Percentiles rank a stretch among this genome's conserved stretches.
Evolutionary conservation across 2,797 vertebrate species (phyloP).

Genomic region (Dicrostonyx torquatus): DNA sequence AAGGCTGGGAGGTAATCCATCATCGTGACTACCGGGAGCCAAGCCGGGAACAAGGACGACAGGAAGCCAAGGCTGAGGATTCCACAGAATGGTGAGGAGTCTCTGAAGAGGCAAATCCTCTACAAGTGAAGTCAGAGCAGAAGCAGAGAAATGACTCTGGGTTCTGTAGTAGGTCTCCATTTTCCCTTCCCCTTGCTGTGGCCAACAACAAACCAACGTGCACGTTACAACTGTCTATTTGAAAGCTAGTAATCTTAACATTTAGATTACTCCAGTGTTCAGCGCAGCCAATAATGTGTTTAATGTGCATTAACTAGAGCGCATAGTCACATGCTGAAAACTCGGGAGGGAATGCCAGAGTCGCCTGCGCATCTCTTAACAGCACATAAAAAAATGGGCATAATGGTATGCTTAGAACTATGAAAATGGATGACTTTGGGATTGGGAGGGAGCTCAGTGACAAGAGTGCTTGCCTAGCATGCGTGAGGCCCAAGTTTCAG

Average conservation of each 20-base stretch:
- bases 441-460: not conserved
- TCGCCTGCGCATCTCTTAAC: not conserved
- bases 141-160: not conserved
- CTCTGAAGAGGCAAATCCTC: not conserved
- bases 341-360: not conserved
- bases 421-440: not conserved
- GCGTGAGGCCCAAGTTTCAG: not conserved
- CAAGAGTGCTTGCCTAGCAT: not conserved
- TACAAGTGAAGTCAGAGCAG: not conserved
- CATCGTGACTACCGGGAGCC: not conserved
- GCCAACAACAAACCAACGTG: not conserved
- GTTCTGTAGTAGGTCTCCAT: accelerated
- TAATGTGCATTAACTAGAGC: not conserved
- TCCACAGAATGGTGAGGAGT: not conserved
- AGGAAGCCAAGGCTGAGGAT: not conserved
- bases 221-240: not conserved
- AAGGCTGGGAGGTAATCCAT: not conserved
- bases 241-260: constrained; percentile 7
- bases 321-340: not conserved
- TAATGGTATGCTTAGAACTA: not conserved
- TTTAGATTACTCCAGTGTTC: not conserved
- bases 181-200: not conserved
- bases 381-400: not conserved
- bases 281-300: not conserved
- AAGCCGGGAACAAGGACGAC: not conserved